These are phyloP conservation scores for Lordiphosa clarofinis DNA, from an alignment of 1,140 invertebrate species.

Conservation along the genomic window DNA sequence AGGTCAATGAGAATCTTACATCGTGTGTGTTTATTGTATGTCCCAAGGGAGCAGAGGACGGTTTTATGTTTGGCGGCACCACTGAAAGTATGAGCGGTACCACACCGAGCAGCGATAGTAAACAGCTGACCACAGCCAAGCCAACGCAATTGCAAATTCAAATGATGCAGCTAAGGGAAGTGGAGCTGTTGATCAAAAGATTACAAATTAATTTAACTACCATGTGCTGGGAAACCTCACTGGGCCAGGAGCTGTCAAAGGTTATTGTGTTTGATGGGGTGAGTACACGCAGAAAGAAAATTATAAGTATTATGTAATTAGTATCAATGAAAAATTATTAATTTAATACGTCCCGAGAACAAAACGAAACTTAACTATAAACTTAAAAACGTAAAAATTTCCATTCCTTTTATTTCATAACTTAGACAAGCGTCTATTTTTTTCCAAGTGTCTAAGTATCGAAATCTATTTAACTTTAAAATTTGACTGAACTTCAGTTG, in stretches of 20 bases:
- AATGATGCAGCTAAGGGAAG: conserved; percentile 38
- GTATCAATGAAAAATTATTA: too few species aligned
- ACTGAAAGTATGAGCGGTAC: conserved; percentile 36
- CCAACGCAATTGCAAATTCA: conserved; percentile 49
- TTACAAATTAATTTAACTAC: conserved; percentile 79
- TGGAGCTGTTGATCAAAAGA: conserved; percentile 46
- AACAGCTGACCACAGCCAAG: conserved; percentile 41
- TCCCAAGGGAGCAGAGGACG: conserved; percentile 27
- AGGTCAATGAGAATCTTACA: conserved; percentile 36
- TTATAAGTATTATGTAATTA: too few species aligned
- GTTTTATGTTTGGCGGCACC: conserved; percentile 37
- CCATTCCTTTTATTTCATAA: too few species aligned
- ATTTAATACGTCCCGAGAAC: too few species aligned
- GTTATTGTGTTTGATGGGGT: conserved; percentile 96
- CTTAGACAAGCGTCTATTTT: too few species aligned
- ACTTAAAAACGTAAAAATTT: too few species aligned
- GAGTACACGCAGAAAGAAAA: conserved; percentile 24
- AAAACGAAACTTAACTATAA: too few species aligned
- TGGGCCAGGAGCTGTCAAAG: conserved; percentile 97
- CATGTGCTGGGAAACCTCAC: conserved; percentile 98
- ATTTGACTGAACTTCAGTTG: conserved; percentile 64
- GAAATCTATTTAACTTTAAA: conserved; percentile 65
- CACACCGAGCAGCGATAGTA: conserved; percentile 33
- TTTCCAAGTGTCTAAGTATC: conserved; percentile 19
- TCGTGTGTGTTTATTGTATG: conserved; percentile 54